phyloP scores from a whole-genome alignment of 2,888 invertebrate species.

The Hyposoter dolosus region DNA sequence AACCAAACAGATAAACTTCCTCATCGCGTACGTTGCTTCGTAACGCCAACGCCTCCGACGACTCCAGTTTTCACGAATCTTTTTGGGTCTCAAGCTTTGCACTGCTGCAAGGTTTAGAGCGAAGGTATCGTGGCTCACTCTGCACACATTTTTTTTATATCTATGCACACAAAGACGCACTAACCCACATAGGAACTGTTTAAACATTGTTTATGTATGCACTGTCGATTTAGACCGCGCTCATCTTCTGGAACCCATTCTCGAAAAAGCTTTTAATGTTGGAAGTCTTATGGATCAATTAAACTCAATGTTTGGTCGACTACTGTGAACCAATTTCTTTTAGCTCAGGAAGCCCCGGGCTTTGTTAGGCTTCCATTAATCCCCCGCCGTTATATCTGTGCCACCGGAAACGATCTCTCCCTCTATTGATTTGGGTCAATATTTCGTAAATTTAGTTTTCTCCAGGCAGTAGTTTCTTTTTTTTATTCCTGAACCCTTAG shows the following conservation, averaged over 20 bases:
- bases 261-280: conserved; percentile 45
- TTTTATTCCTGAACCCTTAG: background rate
- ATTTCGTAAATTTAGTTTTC: conserved; percentile 20
- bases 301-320: conserved; percentile 11
- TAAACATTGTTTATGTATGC: conserved; percentile 22
- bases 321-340: conserved; percentile 17
- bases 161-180: background rate
- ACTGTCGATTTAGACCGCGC: conserved; percentile 10
- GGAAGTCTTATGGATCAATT: conserved; percentile 28
- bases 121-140: conserved; percentile 15
- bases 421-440: conserved; percentile 40
- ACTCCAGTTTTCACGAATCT: background rate
- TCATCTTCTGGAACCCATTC: conserved; percentile 24
- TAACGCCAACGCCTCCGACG: conserved; percentile 29
- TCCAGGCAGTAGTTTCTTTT: background rate
- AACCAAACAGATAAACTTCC: conserved; percentile 40
- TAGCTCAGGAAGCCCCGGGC: conserved; percentile 40
- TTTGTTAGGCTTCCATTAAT: conserved; percentile 45
- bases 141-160: conserved; percentile 6
- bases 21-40: background rate
- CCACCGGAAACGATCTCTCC: conserved; percentile 33
- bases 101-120: background rate
- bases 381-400: background rate
- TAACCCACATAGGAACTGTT: background rate
- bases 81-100: background rate